These are phyloP conservation scores for Pyrrhia umbra DNA, from an alignment of 2,888 invertebrate species.

Conservation along the genomic window DNA sequence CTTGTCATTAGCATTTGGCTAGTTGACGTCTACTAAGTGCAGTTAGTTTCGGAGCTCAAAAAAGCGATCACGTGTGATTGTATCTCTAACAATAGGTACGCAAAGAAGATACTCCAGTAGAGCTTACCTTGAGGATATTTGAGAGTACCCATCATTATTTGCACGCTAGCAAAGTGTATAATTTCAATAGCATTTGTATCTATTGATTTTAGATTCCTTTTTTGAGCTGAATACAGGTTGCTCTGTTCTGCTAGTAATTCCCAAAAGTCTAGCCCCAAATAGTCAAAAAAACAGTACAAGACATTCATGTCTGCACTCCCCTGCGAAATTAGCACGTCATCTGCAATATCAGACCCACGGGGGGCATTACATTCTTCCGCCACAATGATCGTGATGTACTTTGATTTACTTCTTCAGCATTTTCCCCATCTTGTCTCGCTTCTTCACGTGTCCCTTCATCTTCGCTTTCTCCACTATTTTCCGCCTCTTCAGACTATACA, in stretches of 20 bases:
- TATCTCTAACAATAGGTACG: constrained; percentile 29
- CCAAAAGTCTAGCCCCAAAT: constrained; percentile 48
- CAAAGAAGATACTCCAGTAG: constrained; percentile 35
- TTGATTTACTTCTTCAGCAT: constrained; percentile 22
- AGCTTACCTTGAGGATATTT: constrained; percentile 38
- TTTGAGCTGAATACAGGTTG: constrained; percentile 48
- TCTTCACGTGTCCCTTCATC: constrained; percentile 32
- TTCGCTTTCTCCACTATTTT: constrained; percentile 16
- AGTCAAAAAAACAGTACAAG: constrained; percentile 42
- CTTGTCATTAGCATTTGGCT: constrained; percentile 11
- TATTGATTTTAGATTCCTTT: constrained; percentile 33
- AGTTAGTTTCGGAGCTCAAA: constrained; percentile 31
- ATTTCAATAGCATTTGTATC: constrained; percentile 33
- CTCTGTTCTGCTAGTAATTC: constrained; percentile 44
- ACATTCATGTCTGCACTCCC: constrained; percentile 37
- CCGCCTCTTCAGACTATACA: constrained; percentile 7
- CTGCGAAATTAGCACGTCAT: constrained; percentile 39
- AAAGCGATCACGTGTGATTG: constrained; percentile 33
- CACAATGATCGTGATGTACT: constrained; percentile 39
- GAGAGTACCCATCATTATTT: constrained; percentile 33
- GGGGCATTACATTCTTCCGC: constrained; percentile 42
- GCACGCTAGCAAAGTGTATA: constrained; percentile 30
- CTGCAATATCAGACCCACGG: constrained; percentile 41
- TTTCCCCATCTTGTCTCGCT: constrained; percentile 22
- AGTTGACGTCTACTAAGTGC: constrained; percentile 24